These are phyloP conservation scores for Artibeus jamaicensis DNA, from an alignment of 2,797 vertebrate genomes.

Conservation along the genomic window DNA sequence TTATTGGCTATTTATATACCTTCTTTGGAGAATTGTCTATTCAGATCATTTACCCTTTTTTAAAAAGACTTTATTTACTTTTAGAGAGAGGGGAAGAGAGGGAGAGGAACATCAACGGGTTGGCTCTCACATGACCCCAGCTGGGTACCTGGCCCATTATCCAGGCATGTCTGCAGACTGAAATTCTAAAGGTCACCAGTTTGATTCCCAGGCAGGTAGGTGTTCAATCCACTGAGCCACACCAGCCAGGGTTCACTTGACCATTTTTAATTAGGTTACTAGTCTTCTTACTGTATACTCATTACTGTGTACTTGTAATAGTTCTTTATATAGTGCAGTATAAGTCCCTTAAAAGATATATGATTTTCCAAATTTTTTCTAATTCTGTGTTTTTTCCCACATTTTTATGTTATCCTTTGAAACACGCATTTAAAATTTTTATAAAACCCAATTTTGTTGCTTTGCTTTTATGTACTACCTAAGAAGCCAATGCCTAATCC, in stretches of 20 bases:
- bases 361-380: background rate
- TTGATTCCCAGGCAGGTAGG: too few species aligned
- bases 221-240: too few species aligned
- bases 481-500: background rate
- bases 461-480: slow-evolving; percentile 20
- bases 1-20: background rate
- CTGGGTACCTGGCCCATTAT: too few species aligned
- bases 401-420: slow-evolving; percentile 27
- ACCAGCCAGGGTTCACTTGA: background rate
- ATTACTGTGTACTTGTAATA: background rate
- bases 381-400: background rate
- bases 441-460: background rate
- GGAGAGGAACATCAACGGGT: too few species aligned
- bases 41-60: background rate
- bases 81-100: too few species aligned
- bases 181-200: too few species aligned
- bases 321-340: background rate
- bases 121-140: too few species aligned
- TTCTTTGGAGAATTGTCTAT: background rate
- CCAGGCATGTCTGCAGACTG: too few species aligned
- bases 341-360: background rate
- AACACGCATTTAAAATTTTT: slow-evolving; percentile 5
- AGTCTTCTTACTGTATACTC: background rate
- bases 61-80: too few species aligned
- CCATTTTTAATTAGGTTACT: background rate